A percentile compares a stretch with the other conserved stretches of the same genome.
phyloP scores from a whole-genome alignment of 2,113 vertebrate genomes.

The Phaethornis superciliosus region DNA sequence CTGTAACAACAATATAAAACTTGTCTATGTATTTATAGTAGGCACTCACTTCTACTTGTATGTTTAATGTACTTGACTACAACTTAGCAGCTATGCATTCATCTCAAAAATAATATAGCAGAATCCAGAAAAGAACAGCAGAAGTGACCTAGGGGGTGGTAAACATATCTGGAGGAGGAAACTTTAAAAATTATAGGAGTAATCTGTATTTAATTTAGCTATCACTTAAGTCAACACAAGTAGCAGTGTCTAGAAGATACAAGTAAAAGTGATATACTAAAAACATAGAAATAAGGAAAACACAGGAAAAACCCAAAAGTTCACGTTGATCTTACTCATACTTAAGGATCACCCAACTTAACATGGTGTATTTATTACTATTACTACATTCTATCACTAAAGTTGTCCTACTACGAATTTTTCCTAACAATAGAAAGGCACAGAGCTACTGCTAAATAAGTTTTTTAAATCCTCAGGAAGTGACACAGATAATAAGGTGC shows the following conservation, averaged over 20 bases:
- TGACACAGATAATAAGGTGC: neutral
- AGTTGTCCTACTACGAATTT: neutral
- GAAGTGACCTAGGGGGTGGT: neutral
- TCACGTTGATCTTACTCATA: neutral
- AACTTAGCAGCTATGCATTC: neutral
- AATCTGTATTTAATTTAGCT: neutral
- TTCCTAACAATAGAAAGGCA: neutral
- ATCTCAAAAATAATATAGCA: neutral
- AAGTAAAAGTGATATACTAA: neutral
- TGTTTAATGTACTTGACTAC: neutral
- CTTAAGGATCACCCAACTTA: neutral
- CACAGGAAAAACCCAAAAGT: neutral
- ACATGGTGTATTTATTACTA: neutral
- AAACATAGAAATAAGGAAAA: neutral
- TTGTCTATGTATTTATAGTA: neutral
- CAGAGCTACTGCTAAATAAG: neutral
- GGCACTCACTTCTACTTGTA: neutral
- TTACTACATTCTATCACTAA: neutral
- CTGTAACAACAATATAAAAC: neutral
- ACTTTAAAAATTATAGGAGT: neutral
- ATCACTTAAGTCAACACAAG: neutral
- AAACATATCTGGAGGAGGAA: neutral
- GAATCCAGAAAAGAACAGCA: neutral
- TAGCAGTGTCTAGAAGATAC: neutral
- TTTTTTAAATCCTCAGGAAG: neutral